These are phyloP conservation scores for Upupa epops DNA, from an alignment of 2,113 vertebrate genomes.

Conservation along the genomic window DNA sequence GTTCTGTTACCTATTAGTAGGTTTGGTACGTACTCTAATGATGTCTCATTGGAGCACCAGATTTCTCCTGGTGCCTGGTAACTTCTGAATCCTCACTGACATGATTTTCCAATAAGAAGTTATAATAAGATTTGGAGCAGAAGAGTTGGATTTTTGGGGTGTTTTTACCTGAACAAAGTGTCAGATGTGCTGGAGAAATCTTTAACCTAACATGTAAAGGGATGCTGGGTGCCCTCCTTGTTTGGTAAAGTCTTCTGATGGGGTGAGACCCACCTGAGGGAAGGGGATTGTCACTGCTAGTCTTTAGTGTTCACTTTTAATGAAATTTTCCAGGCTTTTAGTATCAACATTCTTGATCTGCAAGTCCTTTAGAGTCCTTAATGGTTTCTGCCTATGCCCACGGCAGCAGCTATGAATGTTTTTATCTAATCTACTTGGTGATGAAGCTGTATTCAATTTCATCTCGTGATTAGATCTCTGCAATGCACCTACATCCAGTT, in stretches of 20 bases:
- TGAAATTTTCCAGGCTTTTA: background rate
- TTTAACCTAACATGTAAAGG: background rate
- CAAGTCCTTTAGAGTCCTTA: constrained; percentile 29
- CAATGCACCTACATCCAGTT: background rate
- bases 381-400: constrained; percentile 28
- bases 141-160: background rate
- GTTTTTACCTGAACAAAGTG: background rate
- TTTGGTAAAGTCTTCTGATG: background rate
- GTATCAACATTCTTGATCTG: background rate
- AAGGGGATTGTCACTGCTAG: background rate
- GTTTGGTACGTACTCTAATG: background rate
- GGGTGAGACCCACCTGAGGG: background rate
- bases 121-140: background rate
- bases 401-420: constrained; percentile 16
- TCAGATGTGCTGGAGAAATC: background rate
- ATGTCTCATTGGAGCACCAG: background rate
- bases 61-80: background rate
- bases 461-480: constrained; percentile 12
- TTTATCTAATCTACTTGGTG: constrained; percentile 38
- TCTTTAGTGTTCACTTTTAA: background rate
- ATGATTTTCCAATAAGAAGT: background rate
- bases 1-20: background rate
- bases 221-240: background rate
- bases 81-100: background rate
- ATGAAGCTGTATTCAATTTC: constrained; percentile 42